A percentile compares a stretch with the other conserved stretches of the same genome.
Conservation (phyloP, 2,797 vertebrate genomes). For the Macropus fuliginosus region DNA sequence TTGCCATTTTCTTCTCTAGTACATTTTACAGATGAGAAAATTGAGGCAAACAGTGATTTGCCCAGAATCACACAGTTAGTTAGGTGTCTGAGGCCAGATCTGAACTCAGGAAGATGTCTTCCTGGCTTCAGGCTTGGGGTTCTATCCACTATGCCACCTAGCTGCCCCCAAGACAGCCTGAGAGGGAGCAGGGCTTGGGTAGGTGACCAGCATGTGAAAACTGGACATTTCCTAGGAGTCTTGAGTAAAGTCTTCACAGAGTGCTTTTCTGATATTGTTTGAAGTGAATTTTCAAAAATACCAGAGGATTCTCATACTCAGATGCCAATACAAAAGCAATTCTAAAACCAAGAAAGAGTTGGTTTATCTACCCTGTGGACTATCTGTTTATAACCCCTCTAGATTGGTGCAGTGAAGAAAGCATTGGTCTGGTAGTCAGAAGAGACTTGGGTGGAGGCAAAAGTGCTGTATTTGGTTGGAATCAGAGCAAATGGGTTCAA, state of each 20-base stretch:
- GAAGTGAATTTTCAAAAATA: neutral
- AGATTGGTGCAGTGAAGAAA: neutral
- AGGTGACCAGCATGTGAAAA: neutral
- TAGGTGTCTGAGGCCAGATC: neutral
- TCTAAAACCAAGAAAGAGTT: neutral
- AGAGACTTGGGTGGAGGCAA: neutral
- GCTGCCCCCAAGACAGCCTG: too few species aligned
- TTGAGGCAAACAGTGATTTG: neutral
- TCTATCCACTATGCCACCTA: neutral
- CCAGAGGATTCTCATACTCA: slow-evolving; percentile 3
- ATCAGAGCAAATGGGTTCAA: neutral
- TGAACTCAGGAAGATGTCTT: neutral
- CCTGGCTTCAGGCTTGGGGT: neutral
- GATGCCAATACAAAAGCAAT: neutral
- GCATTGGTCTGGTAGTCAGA: neutral
- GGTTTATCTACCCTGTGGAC: neutral
- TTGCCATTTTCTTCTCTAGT: neutral
- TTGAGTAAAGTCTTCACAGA: neutral
- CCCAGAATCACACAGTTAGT: neutral
- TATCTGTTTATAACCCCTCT: neutral
- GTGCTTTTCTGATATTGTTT: slow-evolving; percentile 4
- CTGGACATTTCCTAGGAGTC: neutral
- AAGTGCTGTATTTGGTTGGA: neutral
- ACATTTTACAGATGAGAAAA: neutral
- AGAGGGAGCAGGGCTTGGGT: neutral